Evolutionary conservation across 2,797 vertebrate genomes (phyloP).

Genomic region (Pyrocephalus nanus): DNA sequence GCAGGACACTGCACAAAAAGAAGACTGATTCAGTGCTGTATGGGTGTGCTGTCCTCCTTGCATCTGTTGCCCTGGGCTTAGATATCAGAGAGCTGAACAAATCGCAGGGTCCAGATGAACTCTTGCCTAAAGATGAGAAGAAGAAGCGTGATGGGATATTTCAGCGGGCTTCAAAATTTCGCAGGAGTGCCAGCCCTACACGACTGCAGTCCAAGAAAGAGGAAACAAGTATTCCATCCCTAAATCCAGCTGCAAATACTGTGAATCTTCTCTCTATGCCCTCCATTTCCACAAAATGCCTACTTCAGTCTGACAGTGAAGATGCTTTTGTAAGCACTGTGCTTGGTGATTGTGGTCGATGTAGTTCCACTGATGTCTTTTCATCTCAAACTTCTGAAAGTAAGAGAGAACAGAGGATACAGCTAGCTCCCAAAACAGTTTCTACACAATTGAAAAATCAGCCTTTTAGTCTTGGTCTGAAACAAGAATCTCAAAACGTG

Average conservation of each 20-base stretch:
- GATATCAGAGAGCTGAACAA: slow-evolving; percentile 85
- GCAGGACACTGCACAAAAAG: slow-evolving; percentile 77
- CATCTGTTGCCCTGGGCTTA: slow-evolving; percentile 87
- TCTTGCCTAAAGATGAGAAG: slow-evolving; percentile 80
- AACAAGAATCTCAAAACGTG: background rate
- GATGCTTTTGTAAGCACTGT: slow-evolving; percentile 22
- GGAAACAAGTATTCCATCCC: slow-evolving; percentile 56
- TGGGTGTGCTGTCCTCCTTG: slow-evolving; percentile 85
- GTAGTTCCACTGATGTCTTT: background rate
- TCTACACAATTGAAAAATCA: background rate
- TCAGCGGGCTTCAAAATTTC: slow-evolving; percentile 85
- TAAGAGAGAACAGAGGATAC: background rate
- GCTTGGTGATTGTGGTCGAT: background rate
- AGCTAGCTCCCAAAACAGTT: background rate
- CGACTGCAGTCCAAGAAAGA: slow-evolving; percentile 75
- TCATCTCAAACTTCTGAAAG: background rate
- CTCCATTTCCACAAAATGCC: slow-evolving; percentile 88
- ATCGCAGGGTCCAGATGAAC: slow-evolving; percentile 72
- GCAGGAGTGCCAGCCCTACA: slow-evolving; percentile 81
- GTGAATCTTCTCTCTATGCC: slow-evolving; percentile 85
- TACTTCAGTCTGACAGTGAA: slow-evolving; percentile 77
- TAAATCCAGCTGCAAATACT: slow-evolving; percentile 46
- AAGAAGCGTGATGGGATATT: slow-evolving; percentile 88
- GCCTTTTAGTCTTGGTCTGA: background rate
- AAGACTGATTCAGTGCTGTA: slow-evolving; percentile 85